Evolutionary conservation across 2,113 vertebrate species (phyloP), one percentile per base, ranked within the genome.

Genomic region (Lasiurus cinereus): DNA sequence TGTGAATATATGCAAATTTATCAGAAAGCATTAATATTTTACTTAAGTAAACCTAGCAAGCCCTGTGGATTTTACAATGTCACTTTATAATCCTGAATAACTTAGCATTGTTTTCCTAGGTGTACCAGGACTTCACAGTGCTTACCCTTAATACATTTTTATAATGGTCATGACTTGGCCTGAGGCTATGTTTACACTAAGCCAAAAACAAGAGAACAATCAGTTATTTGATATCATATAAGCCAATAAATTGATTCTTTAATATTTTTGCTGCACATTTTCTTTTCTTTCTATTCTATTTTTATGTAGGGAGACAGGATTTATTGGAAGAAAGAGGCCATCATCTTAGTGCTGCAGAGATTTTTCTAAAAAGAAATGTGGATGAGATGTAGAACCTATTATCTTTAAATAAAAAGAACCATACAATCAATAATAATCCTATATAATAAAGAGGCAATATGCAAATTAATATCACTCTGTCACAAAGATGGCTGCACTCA

Each of bases 51-150:
- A 83, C 12, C 8, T 78, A 54, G 16, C 27, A 82, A 93, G 36
- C 33, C 27, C 14, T 82, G 10, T 48, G 88, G 31, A 73, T 50
- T 64, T 84, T 85, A n/a, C 33, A 31, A 18, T 2, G 0, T 67
- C 54, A 66, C 67, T 78, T 92, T 82, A 59, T 24, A 92, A 86
- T 64, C 27, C 9, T 91, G 92, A 72, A 69, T 76, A 88, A 88
- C 8, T 15, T 73, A 19, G 24, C 43, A 33, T 11, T 77, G 52
- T 77, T n/a, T 54, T 13, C 36, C 22, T 27, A 22, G 0, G 3
- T n/a, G 56, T n/a, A 66, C 14, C 12, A 77, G 27, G 12, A 93
- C 29, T 66, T 36, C 66, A 83, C 2, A 54, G 46, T 62, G 46
- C 46, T 48, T 54, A 39, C 72, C 43, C 36, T 72, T 52, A 93